Base-by-base conservation (phyloP, 2,797 vertebrate species). In the Malacoctenus gilli region DNA sequence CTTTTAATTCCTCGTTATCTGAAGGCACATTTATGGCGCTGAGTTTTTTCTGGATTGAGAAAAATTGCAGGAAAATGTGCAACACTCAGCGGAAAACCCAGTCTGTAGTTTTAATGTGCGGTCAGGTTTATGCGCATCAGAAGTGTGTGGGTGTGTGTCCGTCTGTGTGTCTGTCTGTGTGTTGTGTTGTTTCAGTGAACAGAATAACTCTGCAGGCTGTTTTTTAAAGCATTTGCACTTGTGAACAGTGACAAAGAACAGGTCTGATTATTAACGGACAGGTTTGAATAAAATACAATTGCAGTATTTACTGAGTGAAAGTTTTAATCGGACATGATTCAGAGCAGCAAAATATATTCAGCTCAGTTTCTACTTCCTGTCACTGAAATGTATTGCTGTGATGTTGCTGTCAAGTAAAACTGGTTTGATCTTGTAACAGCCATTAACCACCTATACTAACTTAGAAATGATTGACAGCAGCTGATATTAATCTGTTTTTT, bases 351-450 rank as follows among this genome's bases (percentile, higher is more conserved):
- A 3, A 3, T 47, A 13, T 15, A 38, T 28, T 55, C 8, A 21
- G 28, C 13, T 8, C 38, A 18, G 9, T n/a, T n/a, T n/a, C n/a
- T n/a, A n/a, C n/a, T n/a, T n/a, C n/a, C n/a, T n/a, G n/a, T 23
- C 8, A 53, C 36, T 25, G 21, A 31, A 36, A 43, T n/a, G 55
- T 62, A 13, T 61, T 52, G 60, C 32, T 66, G 61, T 52, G 22
- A 31, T 48, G 42, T 48, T 56, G 40, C 46, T 57, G 41, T 63
- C 32, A 49, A 15, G 19, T 62, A 57, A 55, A 23, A 53, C 8
- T 44, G 63, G 34, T 28, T 69, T 59, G 43, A 42, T 69, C 49
- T 68, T 43, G 56, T 71, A 74, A 82, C 70, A 43, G 35, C 46
- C n/a, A 72, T 69, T 71, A 79, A 77, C 66, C 13, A 6, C 25